Percentiles rank a stretch among this genome's conserved stretches.
Conservation (phyloP, 2,113 vertebrate genomes). For the Mobula birostris region DNA sequence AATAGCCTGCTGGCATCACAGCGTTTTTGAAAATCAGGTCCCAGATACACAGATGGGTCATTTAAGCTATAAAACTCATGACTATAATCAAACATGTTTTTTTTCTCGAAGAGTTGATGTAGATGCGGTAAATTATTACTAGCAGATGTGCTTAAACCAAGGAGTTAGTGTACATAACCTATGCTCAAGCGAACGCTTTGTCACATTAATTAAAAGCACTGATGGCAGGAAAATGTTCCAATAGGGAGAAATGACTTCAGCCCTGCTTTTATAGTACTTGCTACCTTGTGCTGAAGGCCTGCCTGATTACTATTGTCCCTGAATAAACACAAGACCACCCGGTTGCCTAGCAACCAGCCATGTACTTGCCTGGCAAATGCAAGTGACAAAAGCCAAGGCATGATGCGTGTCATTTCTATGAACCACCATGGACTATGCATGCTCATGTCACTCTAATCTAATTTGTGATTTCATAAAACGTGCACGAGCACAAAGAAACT, state of each 20-base stretch:
- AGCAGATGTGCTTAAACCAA: constrained; percentile 25
- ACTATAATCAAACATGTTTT: constrained; percentile 18
- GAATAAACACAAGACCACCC: constrained; percentile 43
- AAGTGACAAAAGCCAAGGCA: constrained; percentile 29
- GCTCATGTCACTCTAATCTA: constrained; percentile 31
- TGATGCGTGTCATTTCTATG: constrained; percentile 28
- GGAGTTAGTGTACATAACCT: constrained; percentile 12
- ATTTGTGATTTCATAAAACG: constrained; percentile 28
- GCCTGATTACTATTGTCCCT: constrained; percentile 50
- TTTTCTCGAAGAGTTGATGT: constrained; percentile 25
- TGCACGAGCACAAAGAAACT: constrained; percentile 29
- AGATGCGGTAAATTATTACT: constrained; percentile 22
- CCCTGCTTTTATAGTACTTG: constrained; percentile 55
- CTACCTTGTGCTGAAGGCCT: constrained; percentile 49
- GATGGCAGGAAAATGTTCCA: constrained; percentile 45
- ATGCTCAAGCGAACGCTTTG: constrained; percentile 45
- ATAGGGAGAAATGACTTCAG: constrained; percentile 43
- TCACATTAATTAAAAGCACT: constrained; percentile 56
- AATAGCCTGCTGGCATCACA: constrained; percentile 19
- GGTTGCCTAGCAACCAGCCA: constrained; percentile 55
- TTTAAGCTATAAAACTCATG: constrained; percentile 15
- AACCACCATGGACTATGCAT: constrained; percentile 9
- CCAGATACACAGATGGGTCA: constrained; percentile 10
- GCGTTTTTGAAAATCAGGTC: not conserved
- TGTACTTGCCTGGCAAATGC: constrained; percentile 44